phyloP scores from a whole-genome alignment of 2,113 vertebrate genomes.

The Tachysurus vachellii region DNA sequence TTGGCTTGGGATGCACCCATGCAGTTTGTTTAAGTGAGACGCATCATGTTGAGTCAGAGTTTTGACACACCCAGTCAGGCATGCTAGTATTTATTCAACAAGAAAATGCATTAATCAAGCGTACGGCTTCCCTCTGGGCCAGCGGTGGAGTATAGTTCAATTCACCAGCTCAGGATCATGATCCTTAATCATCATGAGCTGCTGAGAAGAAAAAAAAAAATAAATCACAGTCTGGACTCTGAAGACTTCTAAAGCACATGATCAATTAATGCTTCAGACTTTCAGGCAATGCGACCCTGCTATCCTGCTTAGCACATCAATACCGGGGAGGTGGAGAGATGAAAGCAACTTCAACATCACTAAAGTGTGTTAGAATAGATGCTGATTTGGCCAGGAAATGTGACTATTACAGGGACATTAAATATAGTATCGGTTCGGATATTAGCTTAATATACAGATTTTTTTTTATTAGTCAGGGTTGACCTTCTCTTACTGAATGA shows the following conservation, averaged over 20 bases:
- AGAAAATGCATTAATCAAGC: conserved; percentile 43
- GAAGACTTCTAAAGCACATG: not conserved
- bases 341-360: not conserved
- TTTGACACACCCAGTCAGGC: conserved; percentile 52
- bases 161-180: not conserved
- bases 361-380: not conserved
- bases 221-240: not conserved
- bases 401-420: too few species aligned
- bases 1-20: not conserved
- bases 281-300: not conserved
- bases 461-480: not conserved
- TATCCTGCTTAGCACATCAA: not conserved
- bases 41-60: conserved; percentile 23
- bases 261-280: not conserved
- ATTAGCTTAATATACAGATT: not conserved
- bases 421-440: not conserved
- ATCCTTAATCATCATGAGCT: not conserved
- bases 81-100: conserved; percentile 55
- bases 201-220: not conserved
- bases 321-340: not conserved
- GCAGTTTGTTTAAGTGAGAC: conserved; percentile 39
- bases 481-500: conserved; percentile 36
- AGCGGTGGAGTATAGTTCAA: not conserved
- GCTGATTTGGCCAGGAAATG: not conserved
- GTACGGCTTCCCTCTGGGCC: not conserved